Percentiles rank a stretch among this genome's conserved stretches.
phyloP scores from a whole-genome alignment of 2,797 vertebrate species.

The Delichon dasypus region DNA sequence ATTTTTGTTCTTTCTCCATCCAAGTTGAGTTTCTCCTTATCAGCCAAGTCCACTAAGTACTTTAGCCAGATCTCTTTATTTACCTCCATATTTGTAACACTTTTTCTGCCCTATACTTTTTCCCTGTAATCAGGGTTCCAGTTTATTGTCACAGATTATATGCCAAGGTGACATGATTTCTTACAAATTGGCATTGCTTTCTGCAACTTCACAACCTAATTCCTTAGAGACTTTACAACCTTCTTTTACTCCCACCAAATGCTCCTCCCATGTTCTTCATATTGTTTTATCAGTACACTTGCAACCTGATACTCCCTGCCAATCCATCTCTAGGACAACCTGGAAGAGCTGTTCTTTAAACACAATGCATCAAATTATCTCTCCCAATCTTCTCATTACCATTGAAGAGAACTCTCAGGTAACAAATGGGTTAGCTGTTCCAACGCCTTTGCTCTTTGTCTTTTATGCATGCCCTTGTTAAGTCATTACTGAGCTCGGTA shows the following conservation, averaged over 20 bases:
- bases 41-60: neutral
- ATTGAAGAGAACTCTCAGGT: conserved; percentile 6
- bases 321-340: neutral
- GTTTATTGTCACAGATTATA: neutral
- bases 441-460: neutral
- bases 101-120: neutral
- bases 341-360: neutral
- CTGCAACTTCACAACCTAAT: neutral
- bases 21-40: neutral
- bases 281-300: neutral
- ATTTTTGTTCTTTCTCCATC: neutral
- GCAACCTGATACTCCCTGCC: neutral
- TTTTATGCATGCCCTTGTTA: neutral
- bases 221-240: neutral
- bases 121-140: neutral
- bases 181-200: neutral
- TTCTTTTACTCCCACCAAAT: neutral
- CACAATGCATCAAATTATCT: neutral
- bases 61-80: neutral
- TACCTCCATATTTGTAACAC: neutral
- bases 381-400: conserved; percentile 22
- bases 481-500: neutral
- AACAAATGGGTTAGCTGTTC: conserved; percentile 19
- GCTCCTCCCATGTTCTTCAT: neutral
- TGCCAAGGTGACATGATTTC: neutral